A percentile compares a stretch with the other conserved stretches of the same genome.
Conservation (phyloP, 2,888 invertebrate genomes). For the Catocala nupta region DNA sequence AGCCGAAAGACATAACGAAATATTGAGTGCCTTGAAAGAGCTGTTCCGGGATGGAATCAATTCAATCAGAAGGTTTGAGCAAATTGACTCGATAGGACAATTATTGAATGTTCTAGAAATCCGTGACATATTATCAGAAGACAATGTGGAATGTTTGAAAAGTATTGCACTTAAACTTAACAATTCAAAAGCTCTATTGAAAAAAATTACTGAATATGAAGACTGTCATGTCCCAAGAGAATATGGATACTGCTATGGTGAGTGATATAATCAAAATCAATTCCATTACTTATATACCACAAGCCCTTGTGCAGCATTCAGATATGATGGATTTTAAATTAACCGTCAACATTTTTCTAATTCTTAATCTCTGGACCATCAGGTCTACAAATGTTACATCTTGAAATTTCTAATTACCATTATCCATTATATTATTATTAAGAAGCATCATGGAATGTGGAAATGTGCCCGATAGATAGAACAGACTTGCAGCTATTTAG, state of each 20-base stretch:
- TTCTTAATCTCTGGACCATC: no score
- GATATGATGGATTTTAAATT: no score
- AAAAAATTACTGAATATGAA: constrained; percentile 68
- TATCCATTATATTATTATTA: no score
- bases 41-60: constrained; percentile 73
- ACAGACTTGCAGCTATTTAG: no score
- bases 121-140: constrained; percentile 72
- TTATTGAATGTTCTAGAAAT: constrained; percentile 73
- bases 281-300: neutral
- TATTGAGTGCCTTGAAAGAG: constrained; percentile 69
- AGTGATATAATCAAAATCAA: constrained; percentile 37
- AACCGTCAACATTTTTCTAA: no score
- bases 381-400: no score
- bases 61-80: constrained; percentile 74
- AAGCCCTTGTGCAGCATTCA: neutral
- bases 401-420: no score
- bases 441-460: no score
- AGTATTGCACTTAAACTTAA: constrained; percentile 65
- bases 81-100: constrained; percentile 68
- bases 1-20: constrained; percentile 62
- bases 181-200: constrained; percentile 58
- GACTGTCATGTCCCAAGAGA: constrained; percentile 53
- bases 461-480: no score
- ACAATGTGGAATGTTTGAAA: constrained; percentile 70
- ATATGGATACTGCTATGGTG: constrained; percentile 65